Evolutionary conservation across 2,113 vertebrate species (phyloP), one percentile per base, ranked within the genome.

Genomic region (Lepus americanus): DNA sequence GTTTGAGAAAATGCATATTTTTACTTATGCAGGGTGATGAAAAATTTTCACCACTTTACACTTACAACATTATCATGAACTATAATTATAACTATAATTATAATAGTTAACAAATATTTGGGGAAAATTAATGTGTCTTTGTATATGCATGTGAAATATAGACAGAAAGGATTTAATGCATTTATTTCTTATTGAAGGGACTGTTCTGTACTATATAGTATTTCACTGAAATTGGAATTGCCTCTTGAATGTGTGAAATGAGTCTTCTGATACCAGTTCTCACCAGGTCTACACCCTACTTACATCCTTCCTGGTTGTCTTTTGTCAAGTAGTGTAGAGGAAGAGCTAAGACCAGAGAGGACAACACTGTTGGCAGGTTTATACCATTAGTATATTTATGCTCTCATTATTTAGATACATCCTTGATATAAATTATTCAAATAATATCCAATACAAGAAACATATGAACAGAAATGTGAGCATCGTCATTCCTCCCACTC

Each of bases 1-100:
- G 83, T 22, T 10, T 74, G 79, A 79, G 63, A 92, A 92, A 94
- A 93, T 55, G 70, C 89, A 5, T 63, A 94, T 95, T 95, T 95
- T 94, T 93, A 92, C 92, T 61, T 61, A 29, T n/a, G 20, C 12
- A 51, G 14, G 31, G 22, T 39, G 53, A 49, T 67, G 79, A 91
- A 49, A 70, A 86, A 72, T 49, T 31, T 63, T 76, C n/a, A 77
- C 69, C 74, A 72, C 51, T 63, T 87, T 19, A 77, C 89, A 94
- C 91, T 89, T 90, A 63, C 23, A 25, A 64, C 23, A n/a, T 87
- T 83, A 84, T 86, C 96, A 90, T 83, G 69, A 80, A 89, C 77
- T 88, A 44, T 44, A 44, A 44, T 44, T 44, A 44, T 44, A 44
- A 44, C 44, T 44, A 44, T 44, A 7, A 44, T 44, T 44, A 44